Evolutionary conservation across 2,797 vertebrate genomes (phyloP), one percentile per base, ranked within the genome.

Genomic region (Pelobates cultripes): DNA sequence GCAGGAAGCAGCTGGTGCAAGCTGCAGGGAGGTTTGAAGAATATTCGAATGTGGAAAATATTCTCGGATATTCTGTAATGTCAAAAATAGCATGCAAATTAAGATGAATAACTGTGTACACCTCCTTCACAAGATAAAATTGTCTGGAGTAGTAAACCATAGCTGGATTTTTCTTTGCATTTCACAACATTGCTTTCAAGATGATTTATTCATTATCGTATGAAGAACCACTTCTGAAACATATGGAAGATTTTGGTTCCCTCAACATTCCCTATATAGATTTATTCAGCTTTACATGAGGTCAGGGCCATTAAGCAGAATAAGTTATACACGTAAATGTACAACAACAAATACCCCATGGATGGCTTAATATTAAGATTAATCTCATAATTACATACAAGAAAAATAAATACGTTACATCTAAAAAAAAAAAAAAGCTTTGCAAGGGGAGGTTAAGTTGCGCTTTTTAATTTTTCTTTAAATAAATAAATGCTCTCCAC

Each of bases 31-130:
- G 75, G 60, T 45, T 67, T 72, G 75, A 78, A 71, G 75, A 82
- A 43, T 66, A 78, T 53, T 60, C 10, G n/a, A 73, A 73, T 40
- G 40, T 28, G 10, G 70, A 73, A 82, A 78, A 69, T 42, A 83
- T 78, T 73, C 17, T 43, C 63, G 70, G 70, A 68, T 78, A 78
- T 74, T 73, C 70, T 60, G 63, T 73, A 60, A 77, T 78, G 75
- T 78, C 81, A 78, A 68, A 83, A 74, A 78, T 74, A 43, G 45
- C 51, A 74, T 74, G 75, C 75, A 78, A 83, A 78, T 83, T 12
- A 83, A 83, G 81, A 78, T 78, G 71, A 74, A 83, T 78, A 64
- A 44, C 76, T 10, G 47, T 2, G 55, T 41, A 61, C 57, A 43
- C 9, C 73, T 45, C 28, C 75, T 44, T 42, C 51, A 12, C 61